Evolutionary conservation across 1,140 invertebrate species (phyloP).

Genomic region (Bactericera cockerelli): DNA sequence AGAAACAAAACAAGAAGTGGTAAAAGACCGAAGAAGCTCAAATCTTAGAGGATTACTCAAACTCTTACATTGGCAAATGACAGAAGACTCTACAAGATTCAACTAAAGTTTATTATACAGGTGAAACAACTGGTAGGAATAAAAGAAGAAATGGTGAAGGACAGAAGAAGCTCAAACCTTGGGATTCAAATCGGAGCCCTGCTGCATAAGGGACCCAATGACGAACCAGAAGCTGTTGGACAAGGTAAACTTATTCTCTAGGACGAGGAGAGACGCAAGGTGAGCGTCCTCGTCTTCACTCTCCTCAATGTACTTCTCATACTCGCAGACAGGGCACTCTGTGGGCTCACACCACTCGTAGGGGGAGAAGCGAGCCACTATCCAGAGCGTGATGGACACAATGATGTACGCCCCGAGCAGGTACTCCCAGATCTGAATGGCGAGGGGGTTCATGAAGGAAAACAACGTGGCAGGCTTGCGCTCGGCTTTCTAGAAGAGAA

Average conservation of each 20-base stretch:
- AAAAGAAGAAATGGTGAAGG: no score
- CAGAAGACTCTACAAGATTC: no score
- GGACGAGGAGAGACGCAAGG: constrained; percentile 20
- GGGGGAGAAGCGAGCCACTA: constrained; percentile 50
- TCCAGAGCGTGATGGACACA: constrained; percentile 58
- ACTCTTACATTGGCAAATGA: no score
- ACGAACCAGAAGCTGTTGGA: constrained; percentile 52
- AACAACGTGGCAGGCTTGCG: constrained; percentile 61
- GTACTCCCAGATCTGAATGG: constrained; percentile 62
- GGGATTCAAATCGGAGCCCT: constrained; percentile 58
- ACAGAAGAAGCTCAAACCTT: constrained; percentile 33
- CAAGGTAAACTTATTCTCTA: constrained; percentile 50
- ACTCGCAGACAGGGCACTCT: constrained; percentile 40
- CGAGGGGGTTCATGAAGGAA: constrained; percentile 77
- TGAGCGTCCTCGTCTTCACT: constrained; percentile 27
- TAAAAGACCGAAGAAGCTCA: no score
- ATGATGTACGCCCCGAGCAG: constrained; percentile 56
- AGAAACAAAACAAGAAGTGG: no score
- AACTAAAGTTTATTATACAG: no score
- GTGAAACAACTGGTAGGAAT: no score
- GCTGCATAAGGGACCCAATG: constrained; percentile 59
- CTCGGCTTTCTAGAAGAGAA: constrained; percentile 40
- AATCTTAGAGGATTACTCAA: no score
- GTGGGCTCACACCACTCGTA: constrained; percentile 59
- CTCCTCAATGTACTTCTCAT: constrained; percentile 29